Conservation (phyloP, 1,140 invertebrate genomes). For the Trachymyrmex cornetzi region DNA sequence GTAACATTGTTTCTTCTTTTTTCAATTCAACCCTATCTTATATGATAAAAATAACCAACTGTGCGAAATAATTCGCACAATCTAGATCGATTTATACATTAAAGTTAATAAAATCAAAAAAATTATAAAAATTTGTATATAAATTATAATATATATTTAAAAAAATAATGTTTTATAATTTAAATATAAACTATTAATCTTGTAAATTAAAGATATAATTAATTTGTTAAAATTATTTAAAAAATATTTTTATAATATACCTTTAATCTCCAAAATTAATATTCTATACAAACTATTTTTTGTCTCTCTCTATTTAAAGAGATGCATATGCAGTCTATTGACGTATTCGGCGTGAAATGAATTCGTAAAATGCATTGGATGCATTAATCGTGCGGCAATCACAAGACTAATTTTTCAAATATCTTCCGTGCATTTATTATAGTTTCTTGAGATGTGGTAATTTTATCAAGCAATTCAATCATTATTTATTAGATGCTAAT, state of each 20-base stretch:
- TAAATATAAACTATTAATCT: too few species aligned
- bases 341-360: not conserved
- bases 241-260: too few species aligned
- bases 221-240: too few species aligned
- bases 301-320: not conserved
- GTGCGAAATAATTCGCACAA: not conserved
- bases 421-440: not conserved
- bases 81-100: not conserved
- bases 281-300: too few species aligned
- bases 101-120: too few species aligned
- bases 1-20: not conserved
- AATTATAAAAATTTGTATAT: too few species aligned
- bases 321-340: not conserved
- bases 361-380: conserved; percentile 12
- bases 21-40: not conserved
- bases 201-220: too few species aligned
- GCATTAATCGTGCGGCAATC: not conserved
- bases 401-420: not conserved
- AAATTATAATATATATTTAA: too few species aligned
- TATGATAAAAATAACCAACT: not conserved
- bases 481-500: too few species aligned
- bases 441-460: not conserved
- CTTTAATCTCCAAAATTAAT: too few species aligned
- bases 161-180: too few species aligned
- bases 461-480: not conserved